These are phyloP conservation scores for Meleagris gallopavo DNA, from an alignment of 2,113 vertebrate genomes.

Conservation along the genomic window DNA sequence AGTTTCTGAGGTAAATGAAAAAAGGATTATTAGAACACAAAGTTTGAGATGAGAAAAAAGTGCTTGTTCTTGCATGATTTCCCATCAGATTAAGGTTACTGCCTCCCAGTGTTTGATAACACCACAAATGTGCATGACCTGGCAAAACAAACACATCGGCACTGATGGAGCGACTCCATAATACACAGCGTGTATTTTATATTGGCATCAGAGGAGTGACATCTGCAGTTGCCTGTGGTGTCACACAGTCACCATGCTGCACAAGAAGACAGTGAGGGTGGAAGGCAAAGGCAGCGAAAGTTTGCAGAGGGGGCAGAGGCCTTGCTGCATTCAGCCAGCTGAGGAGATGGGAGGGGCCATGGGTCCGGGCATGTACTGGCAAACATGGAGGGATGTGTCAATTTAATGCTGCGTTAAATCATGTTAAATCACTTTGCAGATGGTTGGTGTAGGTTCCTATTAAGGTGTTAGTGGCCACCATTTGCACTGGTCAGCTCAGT, in stretches of 20 bases:
- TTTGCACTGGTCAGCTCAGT: background rate
- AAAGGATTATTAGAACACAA: conserved; percentile 3
- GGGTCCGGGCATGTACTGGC: background rate
- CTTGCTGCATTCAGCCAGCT: background rate
- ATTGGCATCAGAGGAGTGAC: background rate
- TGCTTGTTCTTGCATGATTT: conserved; percentile 25
- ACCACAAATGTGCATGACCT: background rate
- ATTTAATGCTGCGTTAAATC: background rate
- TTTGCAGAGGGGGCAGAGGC: background rate
- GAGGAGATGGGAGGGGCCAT: background rate
- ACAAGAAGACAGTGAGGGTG: background rate
- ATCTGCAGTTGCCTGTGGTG: background rate
- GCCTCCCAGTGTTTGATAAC: background rate
- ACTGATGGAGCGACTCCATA: background rate
- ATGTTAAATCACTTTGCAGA: background rate
- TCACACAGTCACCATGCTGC: background rate
- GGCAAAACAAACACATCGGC: background rate
- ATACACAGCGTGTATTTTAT: background rate
- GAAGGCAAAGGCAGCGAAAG: background rate
- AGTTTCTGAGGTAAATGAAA: background rate
- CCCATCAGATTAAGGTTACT: conserved; percentile 39
- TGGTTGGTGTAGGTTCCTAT: background rate
- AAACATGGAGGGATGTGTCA: background rate
- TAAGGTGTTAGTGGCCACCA: background rate
- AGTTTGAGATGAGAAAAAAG: conserved; percentile 34